These are phyloP conservation scores for Merodon equestris DNA, from an alignment of 2,888 invertebrate species.

Conservation along the genomic window DNA sequence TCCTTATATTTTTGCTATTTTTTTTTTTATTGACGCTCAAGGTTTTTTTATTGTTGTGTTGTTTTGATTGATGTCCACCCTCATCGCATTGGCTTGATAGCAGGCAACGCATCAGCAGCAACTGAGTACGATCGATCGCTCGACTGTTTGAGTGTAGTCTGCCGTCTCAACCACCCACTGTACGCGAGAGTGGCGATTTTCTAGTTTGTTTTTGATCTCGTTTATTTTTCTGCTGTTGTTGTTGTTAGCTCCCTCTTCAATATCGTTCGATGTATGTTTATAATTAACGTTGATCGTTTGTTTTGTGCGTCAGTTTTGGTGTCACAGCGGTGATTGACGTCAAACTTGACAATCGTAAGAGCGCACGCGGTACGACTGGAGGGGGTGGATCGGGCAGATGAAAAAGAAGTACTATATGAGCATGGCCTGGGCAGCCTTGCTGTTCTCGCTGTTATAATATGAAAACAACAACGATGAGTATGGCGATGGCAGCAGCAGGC, in stretches of 20 bases:
- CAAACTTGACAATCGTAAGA: constrained; percentile 71
- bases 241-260: constrained; percentile 17
- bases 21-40: background rate
- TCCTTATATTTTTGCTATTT: constrained; percentile 34
- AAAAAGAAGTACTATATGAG: constrained; percentile 40
- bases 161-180: constrained; percentile 2
- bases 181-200: background rate
- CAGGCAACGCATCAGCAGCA: background rate
- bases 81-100: constrained; percentile 20
- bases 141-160: constrained; percentile 3
- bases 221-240: constrained; percentile 31
- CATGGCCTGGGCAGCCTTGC: constrained; percentile 36
- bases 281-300: constrained; percentile 64
- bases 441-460: constrained; percentile 7
- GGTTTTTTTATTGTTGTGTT: constrained; percentile 9
- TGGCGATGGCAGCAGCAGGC: too few species aligned
- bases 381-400: too few species aligned
- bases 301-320: constrained; percentile 71
- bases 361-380: background rate
- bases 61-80: constrained; percentile 43
- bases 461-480: background rate
- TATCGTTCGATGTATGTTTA: constrained; percentile 53
- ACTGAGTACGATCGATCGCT: background rate
- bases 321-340: constrained; percentile 71
- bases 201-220: constrained; percentile 23